phyloP scores from a whole-genome alignment of 2,113 vertebrate genomes.

The Pachypanchax playfairii region DNA sequence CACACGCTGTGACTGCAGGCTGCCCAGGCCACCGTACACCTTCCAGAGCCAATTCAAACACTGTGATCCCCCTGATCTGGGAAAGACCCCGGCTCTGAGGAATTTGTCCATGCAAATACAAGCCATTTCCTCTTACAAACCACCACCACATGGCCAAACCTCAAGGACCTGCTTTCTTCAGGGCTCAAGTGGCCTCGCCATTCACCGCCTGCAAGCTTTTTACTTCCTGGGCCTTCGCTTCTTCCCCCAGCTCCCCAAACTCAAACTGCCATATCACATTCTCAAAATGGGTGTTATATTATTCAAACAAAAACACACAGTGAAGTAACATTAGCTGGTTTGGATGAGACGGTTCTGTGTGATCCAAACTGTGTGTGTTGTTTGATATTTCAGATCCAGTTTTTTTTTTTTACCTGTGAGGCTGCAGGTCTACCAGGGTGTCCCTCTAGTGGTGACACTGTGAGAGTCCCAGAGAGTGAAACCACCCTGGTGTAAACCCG shows the following conservation, averaged over 20 bases:
- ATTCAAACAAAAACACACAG: neutral
- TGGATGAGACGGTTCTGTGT: no score
- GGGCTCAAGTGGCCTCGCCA: conserved; percentile 56
- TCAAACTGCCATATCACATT: conserved; percentile 7
- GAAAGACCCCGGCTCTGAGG: conserved; percentile 71
- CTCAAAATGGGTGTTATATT: neutral
- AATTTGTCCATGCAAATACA: conserved; percentile 80
- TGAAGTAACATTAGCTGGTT: conserved; percentile 17
- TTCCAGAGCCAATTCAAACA: conserved; percentile 74
- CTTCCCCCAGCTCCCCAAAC: neutral
- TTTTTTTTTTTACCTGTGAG: conserved; percentile 18
- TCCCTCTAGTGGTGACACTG: conserved; percentile 77
- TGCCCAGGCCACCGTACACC: conserved; percentile 49
- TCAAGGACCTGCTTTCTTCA: conserved; percentile 61
- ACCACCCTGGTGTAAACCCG: conserved; percentile 63
- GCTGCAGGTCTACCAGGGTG: conserved; percentile 59
- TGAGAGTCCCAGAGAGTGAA: conserved; percentile 29
- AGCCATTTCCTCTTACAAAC: conserved; percentile 79
- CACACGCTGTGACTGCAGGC: conserved; percentile 41
- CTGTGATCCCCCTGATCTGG: conserved; percentile 67
- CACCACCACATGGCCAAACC: conserved; percentile 71
- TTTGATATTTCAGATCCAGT: conserved; percentile 25
- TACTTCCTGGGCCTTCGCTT: conserved; percentile 51
- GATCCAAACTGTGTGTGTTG: conserved; percentile 1
- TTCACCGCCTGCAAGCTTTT: conserved; percentile 57